Evolutionary conservation across 2,888 invertebrate species (phyloP).

Genomic region (Cephus spinipes): DNA sequence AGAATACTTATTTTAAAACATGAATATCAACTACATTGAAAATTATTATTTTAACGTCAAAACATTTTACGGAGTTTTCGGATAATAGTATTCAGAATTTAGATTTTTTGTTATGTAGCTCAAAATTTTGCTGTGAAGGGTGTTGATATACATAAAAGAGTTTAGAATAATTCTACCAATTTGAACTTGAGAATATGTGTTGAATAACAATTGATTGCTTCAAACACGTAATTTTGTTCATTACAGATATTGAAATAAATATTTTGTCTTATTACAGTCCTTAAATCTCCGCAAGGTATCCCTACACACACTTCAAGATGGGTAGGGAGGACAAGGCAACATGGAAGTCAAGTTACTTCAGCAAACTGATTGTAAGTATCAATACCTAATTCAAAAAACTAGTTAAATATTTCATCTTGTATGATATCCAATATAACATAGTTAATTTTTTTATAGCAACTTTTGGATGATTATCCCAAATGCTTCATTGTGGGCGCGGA

Average conservation of each 20-base stretch:
- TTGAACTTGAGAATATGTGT: constrained; percentile 42
- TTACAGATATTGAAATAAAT: constrained; percentile 24
- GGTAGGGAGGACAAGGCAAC: constrained; percentile 99
- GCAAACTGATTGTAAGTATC: constrained; percentile 91
- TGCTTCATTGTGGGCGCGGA: constrained; percentile 99
- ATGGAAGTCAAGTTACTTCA: constrained; percentile 99
- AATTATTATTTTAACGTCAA: background rate
- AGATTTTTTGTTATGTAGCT: background rate
- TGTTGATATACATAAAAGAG: constrained; percentile 41
- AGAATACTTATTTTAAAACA: background rate
- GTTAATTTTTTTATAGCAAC: constrained; percentile 73
- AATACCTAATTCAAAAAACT: background rate
- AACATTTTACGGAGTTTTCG: background rate
- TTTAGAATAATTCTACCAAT: constrained; percentile 67
- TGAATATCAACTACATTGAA: background rate
- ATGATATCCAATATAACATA: background rate
- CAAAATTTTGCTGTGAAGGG: background rate
- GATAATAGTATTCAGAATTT: background rate
- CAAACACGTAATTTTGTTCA: constrained; percentile 23
- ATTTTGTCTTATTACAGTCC: constrained; percentile 74
- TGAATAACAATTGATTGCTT: constrained; percentile 42
- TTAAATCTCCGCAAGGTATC: constrained; percentile 80
- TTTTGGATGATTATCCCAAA: constrained; percentile 97
- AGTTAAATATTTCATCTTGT: background rate
- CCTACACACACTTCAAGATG: constrained; percentile 84